Evolutionary conservation across 2,888 invertebrate genomes (phyloP).

Genomic region (Zele albiditarsus): DNA sequence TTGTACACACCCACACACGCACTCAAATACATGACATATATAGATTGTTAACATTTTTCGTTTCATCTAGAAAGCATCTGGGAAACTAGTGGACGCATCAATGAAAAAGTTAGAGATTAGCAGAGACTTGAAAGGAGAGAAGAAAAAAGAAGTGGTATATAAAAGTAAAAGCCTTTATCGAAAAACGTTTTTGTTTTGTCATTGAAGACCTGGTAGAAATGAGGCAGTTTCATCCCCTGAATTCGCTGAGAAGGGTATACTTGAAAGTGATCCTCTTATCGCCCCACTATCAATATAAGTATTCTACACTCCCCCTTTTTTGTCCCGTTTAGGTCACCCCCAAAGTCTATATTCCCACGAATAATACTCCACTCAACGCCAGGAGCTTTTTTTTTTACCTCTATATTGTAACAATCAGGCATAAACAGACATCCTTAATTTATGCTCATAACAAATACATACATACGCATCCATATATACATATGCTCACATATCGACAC

Average conservation of each 20-base stretch:
- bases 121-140: neutral
- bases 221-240: conserved; percentile 28
- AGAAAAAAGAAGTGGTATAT: conserved; percentile 1
- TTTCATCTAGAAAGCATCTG: neutral
- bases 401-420: neutral
- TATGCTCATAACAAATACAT: neutral
- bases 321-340: neutral
- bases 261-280: conserved; percentile 38
- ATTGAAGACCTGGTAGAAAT: conserved; percentile 26
- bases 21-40: neutral
- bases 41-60: neutral
- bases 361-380: conserved; percentile 19
- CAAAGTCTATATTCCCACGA: conserved; percentile 22
- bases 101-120: conserved; percentile 2
- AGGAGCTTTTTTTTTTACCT: neutral
- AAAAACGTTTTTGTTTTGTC: conserved; percentile 11
- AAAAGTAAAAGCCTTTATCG: conserved; percentile 15
- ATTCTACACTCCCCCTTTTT: neutral
- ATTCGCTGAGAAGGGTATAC: conserved; percentile 27
- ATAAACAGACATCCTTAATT: neutral
- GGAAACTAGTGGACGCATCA: neutral
- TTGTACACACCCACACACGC: neutral
- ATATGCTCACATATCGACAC: conserved; percentile 27
- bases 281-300: conserved; percentile 13
- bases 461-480: neutral